Base-by-base conservation (phyloP, 2,888 invertebrate genomes). In the Bugulina stolonifera region DNA sequence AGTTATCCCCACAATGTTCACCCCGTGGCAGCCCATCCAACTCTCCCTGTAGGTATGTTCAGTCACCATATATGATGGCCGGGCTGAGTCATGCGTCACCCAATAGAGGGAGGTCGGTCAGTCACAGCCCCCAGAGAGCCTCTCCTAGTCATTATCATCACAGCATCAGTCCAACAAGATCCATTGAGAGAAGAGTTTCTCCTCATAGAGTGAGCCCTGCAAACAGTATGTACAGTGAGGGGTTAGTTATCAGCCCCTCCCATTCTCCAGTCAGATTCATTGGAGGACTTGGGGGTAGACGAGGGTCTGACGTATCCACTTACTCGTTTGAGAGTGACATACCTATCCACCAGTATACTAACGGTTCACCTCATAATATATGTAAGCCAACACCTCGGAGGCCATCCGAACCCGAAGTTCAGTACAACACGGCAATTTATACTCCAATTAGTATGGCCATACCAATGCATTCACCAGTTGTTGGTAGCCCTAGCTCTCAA, bases 31-130 rank as follows among this genome's bases (percentile, higher is more conserved):
- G 18, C 32, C 64, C 22, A 32, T 64, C 64, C 2, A 64, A 32
- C 32, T 64, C 64, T 29, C 64, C 64, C 18, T 18, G 55, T 55
- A 55, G 55, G n/a, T n/a, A n/a, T n/a, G n/a, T n/a, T n/a, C n/a
- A n/a, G n/a, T n/a, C n/a, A n/a, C n/a, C n/a, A n/a, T n/a, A n/a
- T n/a, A n/a, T n/a, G n/a, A n/a, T n/a, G n/a, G n/a, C n/a, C n/a
- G n/a, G n/a, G n/a, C n/a, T n/a, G n/a, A n/a, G n/a, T n/a, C 18
- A 64, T 34, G 34, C 32, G 10, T 64, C 64, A 14, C 64, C 64
- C 2, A 43, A 5, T 18, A 43, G 43, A 43, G n/a, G n/a, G n/a
- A 5, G 18, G 18, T 18, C 43, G 5, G 43, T 5, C 10, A 10
- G 18, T 43, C 43, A 43, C 18, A 43, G 43, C 18, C 43, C 43